Evolutionary conservation across 2,888 invertebrate species (phyloP).

Genomic region (Galeruca laticollis): DNA sequence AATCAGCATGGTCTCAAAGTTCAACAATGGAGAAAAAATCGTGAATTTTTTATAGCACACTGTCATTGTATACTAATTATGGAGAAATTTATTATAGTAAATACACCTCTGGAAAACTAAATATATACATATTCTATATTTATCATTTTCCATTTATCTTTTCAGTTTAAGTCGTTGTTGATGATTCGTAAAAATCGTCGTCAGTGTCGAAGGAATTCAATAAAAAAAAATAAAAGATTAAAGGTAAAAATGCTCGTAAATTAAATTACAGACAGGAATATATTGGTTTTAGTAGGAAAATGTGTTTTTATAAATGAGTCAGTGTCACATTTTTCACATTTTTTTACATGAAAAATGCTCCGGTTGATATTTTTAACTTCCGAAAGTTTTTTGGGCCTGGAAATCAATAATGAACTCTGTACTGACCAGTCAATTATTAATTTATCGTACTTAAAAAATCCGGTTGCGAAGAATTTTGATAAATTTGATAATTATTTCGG

Average conservation of each 20-base stretch:
- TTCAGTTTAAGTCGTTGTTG: conserved; percentile 27
- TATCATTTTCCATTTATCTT: conserved; percentile 41
- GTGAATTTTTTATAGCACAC: too few species aligned
- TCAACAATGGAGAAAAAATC: too few species aligned
- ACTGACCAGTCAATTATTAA: too few species aligned
- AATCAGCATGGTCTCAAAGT: too few species aligned
- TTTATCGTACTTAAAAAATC: too few species aligned
- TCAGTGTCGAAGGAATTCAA: conserved; percentile 34
- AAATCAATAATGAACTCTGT: too few species aligned
- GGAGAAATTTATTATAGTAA: background rate
- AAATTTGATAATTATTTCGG: too few species aligned
- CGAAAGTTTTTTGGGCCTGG: too few species aligned
- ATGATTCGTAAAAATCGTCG: conserved; percentile 33
- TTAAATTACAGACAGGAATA: conserved; percentile 25
- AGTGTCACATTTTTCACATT: conserved; percentile 12
- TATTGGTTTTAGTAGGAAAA: conserved; percentile 18
- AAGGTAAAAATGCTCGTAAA: conserved; percentile 21
- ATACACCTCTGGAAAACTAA: conserved; percentile 33
- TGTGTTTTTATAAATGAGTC: conserved; percentile 16
- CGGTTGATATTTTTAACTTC: conserved; percentile 8
- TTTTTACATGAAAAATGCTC: conserved; percentile 12
- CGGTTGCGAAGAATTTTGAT: too few species aligned
- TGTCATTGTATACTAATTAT: too few species aligned
- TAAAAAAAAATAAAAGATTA: conserved; percentile 30
- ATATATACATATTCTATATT: conserved; percentile 40